Evolutionary conservation across 2,888 invertebrate genomes (phyloP).

Genomic region (Eugnorisma glareosa): DNA sequence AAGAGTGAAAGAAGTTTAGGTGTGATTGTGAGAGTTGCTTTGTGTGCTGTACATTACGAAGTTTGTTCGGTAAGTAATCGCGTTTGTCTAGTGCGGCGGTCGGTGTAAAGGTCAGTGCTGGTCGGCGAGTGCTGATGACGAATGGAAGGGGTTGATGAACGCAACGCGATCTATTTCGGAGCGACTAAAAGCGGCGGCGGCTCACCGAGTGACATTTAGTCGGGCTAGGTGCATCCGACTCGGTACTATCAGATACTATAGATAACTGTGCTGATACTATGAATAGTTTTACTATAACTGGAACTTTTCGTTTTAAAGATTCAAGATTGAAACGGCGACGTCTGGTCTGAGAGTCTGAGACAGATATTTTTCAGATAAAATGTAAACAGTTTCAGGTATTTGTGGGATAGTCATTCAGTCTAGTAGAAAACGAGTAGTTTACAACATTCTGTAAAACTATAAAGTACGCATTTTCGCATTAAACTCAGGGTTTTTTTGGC

Average conservation of each 20-base stretch:
- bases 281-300: constrained; percentile 65
- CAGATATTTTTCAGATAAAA: constrained; percentile 20
- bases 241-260: constrained; percentile 78
- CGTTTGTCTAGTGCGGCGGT: constrained; percentile 69
- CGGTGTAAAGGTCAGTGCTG: constrained; percentile 84
- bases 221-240: constrained; percentile 87
- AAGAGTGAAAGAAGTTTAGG: constrained; percentile 55
- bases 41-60: constrained; percentile 58
- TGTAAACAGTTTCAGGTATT: neutral
- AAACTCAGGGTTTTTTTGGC: constrained; percentile 38
- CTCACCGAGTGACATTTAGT: constrained; percentile 90
- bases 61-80: constrained; percentile 66
- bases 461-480: constrained; percentile 33
- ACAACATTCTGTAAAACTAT: constrained; percentile 6
- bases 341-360: constrained; percentile 29
- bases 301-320: constrained; percentile 61
- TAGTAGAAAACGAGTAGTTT: constrained; percentile 12
- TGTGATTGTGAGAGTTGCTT: constrained; percentile 27
- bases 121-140: constrained; percentile 80
- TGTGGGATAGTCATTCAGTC: neutral
- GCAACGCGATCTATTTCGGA: constrained; percentile 87
- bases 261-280: constrained; percentile 69
- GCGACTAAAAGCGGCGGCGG: constrained; percentile 87
- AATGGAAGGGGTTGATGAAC: constrained; percentile 90
- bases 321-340: constrained; percentile 31